Percentiles rank a stretch among this genome's conserved stretches.
Conservation (phyloP, 2,797 vertebrate genomes). For the Acanthopagrus latus region DNA sequence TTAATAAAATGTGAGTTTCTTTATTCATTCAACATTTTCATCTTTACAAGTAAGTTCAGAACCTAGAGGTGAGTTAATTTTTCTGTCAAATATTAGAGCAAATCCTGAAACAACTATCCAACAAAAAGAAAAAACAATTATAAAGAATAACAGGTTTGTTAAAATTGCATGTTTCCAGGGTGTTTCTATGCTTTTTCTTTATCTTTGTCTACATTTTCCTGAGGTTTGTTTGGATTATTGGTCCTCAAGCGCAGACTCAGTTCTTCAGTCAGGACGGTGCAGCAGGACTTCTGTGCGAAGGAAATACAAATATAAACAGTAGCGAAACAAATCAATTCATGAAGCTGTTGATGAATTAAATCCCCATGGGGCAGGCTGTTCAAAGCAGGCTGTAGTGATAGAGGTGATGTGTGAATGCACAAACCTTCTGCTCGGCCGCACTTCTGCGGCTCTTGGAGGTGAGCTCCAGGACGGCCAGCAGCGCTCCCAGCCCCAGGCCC, state of each 20-base stretch:
- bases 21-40: not conserved
- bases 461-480: slow-evolving; percentile 88
- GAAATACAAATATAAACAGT: slow-evolving; percentile 30
- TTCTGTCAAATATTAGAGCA: slow-evolving; percentile 21
- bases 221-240: slow-evolving; percentile 71
- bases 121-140: not conserved
- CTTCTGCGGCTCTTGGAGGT: slow-evolving; percentile 83
- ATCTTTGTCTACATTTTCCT: slow-evolving; percentile 85
- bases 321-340: slow-evolving; percentile 1
- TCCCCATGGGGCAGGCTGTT: too few relatives aligned
- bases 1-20: slow-evolving; percentile 49
- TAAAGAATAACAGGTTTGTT: slow-evolving; percentile 4
- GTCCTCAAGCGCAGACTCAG: slow-evolving; percentile 87
- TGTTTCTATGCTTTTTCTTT: slow-evolving; percentile 80
- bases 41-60: slow-evolving; percentile 5
- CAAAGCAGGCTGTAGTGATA: not conserved
- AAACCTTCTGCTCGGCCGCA: slow-evolving; percentile 86
- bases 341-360: not conserved
- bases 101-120: not conserved
- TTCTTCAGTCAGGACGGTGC: slow-evolving; percentile 89
- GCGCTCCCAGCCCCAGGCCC: slow-evolving; percentile 85
- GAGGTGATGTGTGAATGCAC: slow-evolving; percentile 10
- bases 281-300: slow-evolving; percentile 88
- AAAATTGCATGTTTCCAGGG: not conserved
- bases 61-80: slow-evolving; percentile 13